Percentiles rank a stretch among this genome's conserved stretches.
Conservation (phyloP, 2,888 invertebrate genomes). For the Patella caerulea region DNA sequence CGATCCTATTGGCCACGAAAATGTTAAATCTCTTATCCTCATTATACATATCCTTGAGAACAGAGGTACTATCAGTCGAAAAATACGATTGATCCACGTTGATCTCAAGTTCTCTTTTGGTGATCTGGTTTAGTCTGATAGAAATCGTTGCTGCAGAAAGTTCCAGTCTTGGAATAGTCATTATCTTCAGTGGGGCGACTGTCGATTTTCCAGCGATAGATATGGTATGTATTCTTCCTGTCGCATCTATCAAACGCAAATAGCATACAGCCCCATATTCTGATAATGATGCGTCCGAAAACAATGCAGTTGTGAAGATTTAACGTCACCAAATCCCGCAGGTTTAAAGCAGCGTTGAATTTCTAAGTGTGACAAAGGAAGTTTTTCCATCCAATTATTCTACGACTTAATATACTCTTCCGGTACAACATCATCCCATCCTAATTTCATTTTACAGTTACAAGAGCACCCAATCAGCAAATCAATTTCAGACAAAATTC, state of each 20-base stretch:
- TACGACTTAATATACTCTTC: slow-evolving; percentile 4
- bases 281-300: slow-evolving; percentile 20
- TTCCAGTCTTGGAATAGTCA: too few relatives aligned
- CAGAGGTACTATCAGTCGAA: too few relatives aligned
- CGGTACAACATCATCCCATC: slow-evolving; percentile 25
- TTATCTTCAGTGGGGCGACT: slow-evolving; percentile 13
- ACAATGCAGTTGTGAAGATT: slow-evolving; percentile 14
- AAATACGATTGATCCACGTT: too few relatives aligned
- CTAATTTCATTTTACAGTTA: slow-evolving; percentile 9
- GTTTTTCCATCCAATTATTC: not conserved
- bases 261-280: slow-evolving; percentile 20
- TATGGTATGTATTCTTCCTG: slow-evolving; percentile 13
- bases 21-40: too few relatives aligned
- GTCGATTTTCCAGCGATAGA: too few relatives aligned
- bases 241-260: not conserved
- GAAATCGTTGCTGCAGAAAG: too few relatives aligned
- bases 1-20: too few relatives aligned
- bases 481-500: too few relatives aligned
- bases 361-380: not conserved
- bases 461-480: too few relatives aligned
- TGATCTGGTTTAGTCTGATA: too few relatives aligned
- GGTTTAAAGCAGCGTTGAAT: slow-evolving; percentile 22
- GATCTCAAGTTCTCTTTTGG: too few relatives aligned
- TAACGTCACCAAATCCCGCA: not conserved
- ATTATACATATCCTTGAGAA: too few relatives aligned